Evolutionary conservation across 1,140 invertebrate genomes (phyloP).

Genomic region (Monomorium pharaonis): DNA sequence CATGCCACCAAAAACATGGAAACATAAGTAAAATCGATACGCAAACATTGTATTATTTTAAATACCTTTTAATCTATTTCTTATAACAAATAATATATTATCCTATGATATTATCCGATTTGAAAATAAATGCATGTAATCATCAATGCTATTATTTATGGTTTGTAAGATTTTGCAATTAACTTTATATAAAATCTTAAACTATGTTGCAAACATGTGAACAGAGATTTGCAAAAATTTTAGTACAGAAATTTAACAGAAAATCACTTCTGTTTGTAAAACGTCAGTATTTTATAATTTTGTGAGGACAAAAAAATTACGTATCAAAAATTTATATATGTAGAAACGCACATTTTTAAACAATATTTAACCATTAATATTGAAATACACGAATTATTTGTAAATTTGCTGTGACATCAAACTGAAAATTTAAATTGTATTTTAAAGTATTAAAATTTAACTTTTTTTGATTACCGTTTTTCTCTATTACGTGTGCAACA

Average conservation of each 20-base stretch:
- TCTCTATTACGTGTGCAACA: not conserved
- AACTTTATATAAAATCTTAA: not conserved
- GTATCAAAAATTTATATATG: not conserved
- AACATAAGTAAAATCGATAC: not conserved
- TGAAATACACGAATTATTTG: not conserved
- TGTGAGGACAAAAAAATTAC: not conserved
- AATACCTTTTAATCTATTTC: not conserved
- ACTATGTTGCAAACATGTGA: not conserved
- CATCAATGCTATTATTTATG: not conserved
- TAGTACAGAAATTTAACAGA: not conserved
- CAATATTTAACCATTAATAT: conserved; percentile 2
- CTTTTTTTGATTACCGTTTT: conserved; percentile 12
- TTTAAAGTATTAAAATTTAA: conserved; percentile 11
- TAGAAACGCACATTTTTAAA: not conserved
- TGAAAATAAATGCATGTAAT: not conserved
- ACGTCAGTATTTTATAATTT: not conserved
- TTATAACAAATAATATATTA: not conserved
- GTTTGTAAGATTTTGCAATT: not conserved
- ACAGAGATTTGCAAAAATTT: not conserved
- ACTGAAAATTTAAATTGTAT: conserved; percentile 4
- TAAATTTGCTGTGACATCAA: not conserved
- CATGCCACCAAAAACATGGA: not conserved
- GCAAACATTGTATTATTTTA: not conserved
- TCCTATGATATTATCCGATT: not conserved
- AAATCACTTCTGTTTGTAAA: not conserved